These are phyloP conservation scores for Carettochelys insculpta DNA, from an alignment of 2,113 vertebrate species.

Conservation along the genomic window DNA sequence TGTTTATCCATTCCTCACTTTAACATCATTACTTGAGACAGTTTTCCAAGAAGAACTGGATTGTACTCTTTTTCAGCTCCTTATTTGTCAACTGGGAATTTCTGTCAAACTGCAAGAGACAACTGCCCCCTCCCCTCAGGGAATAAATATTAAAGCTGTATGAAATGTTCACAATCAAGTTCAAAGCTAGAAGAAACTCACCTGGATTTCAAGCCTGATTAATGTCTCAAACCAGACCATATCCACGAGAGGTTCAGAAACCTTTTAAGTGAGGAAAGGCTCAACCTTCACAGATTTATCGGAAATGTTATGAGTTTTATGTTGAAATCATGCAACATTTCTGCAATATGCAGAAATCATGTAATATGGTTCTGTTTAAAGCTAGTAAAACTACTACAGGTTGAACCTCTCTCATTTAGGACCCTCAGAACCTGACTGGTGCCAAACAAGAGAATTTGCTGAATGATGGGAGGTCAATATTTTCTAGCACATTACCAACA, in stretches of 20 bases:
- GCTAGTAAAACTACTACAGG: background rate
- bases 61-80: background rate
- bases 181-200: background rate
- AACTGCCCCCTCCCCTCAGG: background rate
- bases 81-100: background rate
- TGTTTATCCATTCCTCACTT: background rate
- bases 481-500: too few relatives aligned
- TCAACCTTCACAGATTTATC: background rate
- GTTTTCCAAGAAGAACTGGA: accelerated
- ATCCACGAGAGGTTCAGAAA: accelerated
- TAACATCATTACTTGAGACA: background rate
- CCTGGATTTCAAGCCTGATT: background rate
- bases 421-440: too few relatives aligned
- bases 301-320: accelerated
- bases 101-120: too few relatives aligned
- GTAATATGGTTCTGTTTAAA: background rate
- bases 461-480: too few relatives aligned
- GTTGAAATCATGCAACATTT: background rate
- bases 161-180: background rate
- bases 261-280: background rate
- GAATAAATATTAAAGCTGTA: background rate
- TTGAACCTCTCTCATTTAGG: too few relatives aligned
- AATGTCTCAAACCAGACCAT: accelerated
- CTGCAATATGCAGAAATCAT: too few relatives aligned
- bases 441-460: too few relatives aligned